Evolutionary conservation across 2,888 invertebrate species (phyloP), one percentile per base, ranked within the genome.

Genomic region (Cantharis nigra): DNA sequence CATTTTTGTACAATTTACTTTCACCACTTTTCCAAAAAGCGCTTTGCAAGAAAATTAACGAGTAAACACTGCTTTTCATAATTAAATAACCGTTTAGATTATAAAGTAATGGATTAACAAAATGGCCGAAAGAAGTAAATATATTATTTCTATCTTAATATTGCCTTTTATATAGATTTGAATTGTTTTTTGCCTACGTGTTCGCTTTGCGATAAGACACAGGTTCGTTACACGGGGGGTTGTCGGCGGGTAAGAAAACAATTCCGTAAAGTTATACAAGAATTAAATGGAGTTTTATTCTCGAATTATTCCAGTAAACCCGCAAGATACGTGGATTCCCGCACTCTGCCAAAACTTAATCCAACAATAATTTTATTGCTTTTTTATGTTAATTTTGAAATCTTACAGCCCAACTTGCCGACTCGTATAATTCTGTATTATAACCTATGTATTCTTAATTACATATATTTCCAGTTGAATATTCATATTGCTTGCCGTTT

Each of bases 321-420:
- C 79, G 79, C 79, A 77, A 79, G 79, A 79, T 79, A 79, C 79
- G 79, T 79, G 79, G 77, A 79, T 75, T 76, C 77, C 79, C 79
- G 79, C 79, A 74, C 79, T 77, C 77, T 79, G 79, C 79, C 79
- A 79, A 82, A 84, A 84, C 83, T 83, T 85, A 85, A 85, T 85
- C 85, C 85, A 82, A 82, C 84, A 85, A 85, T 85, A 85, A 85
- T 85, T 85, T 85, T 85, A 85, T 85, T 82, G 85, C 84, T 83
- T 85, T 85, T 85, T 85, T 85, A 85, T 85, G 85, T 84, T 83
- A 85, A 85, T 85, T 80, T 75, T 77, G 81, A 83, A 84, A 84
- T 84, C 84, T 84, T 84, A 84, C 81, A 81, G 82, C 83, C 81
- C 80, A 82, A 82, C 76, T 78, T 79, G 82, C 81, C 80, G 80